These are phyloP conservation scores for Ammospiza nelsoni DNA, from an alignment of 2,113 vertebrate genomes.

Conservation along the genomic window DNA sequence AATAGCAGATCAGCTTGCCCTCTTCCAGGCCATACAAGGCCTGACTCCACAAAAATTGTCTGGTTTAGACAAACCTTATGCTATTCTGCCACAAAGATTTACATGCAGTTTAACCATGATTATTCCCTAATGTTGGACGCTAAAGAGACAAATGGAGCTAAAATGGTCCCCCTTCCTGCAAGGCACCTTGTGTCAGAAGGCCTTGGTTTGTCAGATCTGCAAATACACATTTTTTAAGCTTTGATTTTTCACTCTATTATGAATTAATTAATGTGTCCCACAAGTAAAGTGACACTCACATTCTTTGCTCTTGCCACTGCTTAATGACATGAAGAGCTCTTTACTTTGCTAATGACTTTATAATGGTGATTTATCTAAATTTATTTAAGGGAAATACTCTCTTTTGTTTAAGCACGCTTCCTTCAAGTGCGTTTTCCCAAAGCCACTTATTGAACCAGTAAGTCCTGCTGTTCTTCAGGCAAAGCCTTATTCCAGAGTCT, in stretches of 20 bases:
- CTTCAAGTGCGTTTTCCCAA: background rate
- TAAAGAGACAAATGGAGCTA: background rate
- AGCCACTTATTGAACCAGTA: background rate
- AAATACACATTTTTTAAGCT: background rate
- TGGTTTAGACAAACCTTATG: background rate
- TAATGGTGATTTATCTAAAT: conserved; percentile 44
- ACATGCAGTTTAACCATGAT: background rate
- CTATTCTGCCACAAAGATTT: background rate
- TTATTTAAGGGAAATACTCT: conserved; percentile 31
- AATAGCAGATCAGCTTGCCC: background rate
- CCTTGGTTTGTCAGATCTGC: background rate
- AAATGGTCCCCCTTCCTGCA: background rate
- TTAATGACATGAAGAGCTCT: conserved; percentile 48
- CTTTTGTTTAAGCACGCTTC: background rate
- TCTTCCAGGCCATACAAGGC: background rate
- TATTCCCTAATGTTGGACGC: background rate
- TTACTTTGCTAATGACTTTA: conserved; percentile 55
- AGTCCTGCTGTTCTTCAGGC: background rate
- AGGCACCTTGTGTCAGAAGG: background rate
- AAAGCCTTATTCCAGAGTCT: background rate
- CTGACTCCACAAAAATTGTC: background rate
- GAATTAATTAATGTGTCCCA: conserved; percentile 15
- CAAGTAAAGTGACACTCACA: background rate
- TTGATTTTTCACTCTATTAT: conserved; percentile 17
- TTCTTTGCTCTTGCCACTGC: conserved; percentile 1